Evolutionary conservation across 2,888 invertebrate species (phyloP).

Genomic region (Girardia tigrina): DNA sequence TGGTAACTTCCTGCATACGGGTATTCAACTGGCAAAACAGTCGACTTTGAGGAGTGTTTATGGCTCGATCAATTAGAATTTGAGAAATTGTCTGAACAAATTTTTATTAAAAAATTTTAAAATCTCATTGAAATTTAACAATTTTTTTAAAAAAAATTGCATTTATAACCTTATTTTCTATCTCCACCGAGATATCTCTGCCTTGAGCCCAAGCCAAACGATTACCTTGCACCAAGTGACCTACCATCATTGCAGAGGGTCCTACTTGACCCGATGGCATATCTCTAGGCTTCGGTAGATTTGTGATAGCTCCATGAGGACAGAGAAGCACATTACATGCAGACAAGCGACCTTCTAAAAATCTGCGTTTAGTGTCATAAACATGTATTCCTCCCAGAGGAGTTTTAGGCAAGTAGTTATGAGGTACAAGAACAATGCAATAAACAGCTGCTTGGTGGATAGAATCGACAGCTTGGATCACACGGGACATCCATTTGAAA

Average conservation of each 20-base stretch:
- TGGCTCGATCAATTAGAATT: conserved; percentile 84
- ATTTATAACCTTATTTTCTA: conserved; percentile 55
- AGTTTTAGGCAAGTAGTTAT: conserved; percentile 94
- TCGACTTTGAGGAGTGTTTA: conserved; percentile 84
- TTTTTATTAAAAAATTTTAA: no score
- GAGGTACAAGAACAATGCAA: conserved; percentile 88
- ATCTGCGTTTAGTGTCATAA: conserved; percentile 84
- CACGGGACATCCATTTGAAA: conserved; percentile 99
- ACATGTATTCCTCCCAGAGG: conserved; percentile 94
- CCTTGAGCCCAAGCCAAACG: conserved; percentile 92
- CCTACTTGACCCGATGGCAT: conserved; percentile 95
- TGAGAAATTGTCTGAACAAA: conserved; percentile 80
- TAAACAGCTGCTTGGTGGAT: conserved; percentile 98
- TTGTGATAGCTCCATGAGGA: conserved; percentile 96
- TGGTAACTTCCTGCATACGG: conserved; percentile 21
- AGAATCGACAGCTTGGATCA: conserved; percentile 93
- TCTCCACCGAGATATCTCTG: conserved; percentile 81
- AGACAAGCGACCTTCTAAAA: conserved; percentile 85
- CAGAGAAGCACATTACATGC: conserved; percentile 97
- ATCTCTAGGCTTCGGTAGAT: conserved; percentile 92
- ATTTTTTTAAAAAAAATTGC: no score
- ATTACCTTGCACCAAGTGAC: conserved; percentile 95
- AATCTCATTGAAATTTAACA: no score
- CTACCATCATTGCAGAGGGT: conserved; percentile 97
- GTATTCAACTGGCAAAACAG: conserved; percentile 79